Percentiles rank a stretch among this genome's conserved stretches.
Evolutionary conservation across 1,140 invertebrate species (phyloP).

Genomic region (Oedothorax gibbosus): DNA sequence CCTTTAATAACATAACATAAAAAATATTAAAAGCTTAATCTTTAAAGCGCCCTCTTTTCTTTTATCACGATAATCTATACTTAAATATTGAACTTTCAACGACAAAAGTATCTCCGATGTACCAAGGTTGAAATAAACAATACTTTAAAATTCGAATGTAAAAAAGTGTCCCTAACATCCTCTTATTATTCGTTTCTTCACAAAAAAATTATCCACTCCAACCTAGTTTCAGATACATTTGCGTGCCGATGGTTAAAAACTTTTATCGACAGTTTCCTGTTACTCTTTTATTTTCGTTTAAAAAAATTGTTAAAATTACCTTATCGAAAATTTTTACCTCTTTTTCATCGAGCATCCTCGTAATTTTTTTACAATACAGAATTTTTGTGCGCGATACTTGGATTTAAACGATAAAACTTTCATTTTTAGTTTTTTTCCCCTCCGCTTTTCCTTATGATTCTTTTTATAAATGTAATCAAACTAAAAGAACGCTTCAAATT

Average conservation of each 20-base stretch:
- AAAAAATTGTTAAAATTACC: slow-evolving; percentile 47
- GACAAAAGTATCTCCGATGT: too few species aligned
- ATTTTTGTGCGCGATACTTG: slow-evolving; percentile 26
- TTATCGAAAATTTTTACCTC: slow-evolving; percentile 45
- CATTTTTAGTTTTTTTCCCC: background rate
- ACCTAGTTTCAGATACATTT: slow-evolving; percentile 7
- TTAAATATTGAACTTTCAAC: too few species aligned
- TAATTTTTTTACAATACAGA: slow-evolving; percentile 41
- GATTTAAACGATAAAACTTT: slow-evolving; percentile 40
- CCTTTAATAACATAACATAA: too few species aligned
- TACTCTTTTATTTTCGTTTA: background rate
- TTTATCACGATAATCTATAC: too few species aligned
- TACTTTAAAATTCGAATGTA: background rate
- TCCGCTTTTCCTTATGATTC: background rate
- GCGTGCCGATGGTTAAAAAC: slow-evolving; percentile 8
- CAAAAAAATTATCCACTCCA: background rate
- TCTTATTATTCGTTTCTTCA: background rate
- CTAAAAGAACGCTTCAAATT: slow-evolving; percentile 24
- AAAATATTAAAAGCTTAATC: too few species aligned
- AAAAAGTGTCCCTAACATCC: too few species aligned
- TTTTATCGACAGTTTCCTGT: slow-evolving; percentile 38
- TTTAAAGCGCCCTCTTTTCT: too few species aligned
- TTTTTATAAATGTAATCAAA: slow-evolving; percentile 24
- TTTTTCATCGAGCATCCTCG: background rate
- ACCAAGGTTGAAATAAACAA: background rate